phyloP scores from a whole-genome alignment of 2,888 invertebrate genomes.

The Cryptophagus acutangulus region DNA sequence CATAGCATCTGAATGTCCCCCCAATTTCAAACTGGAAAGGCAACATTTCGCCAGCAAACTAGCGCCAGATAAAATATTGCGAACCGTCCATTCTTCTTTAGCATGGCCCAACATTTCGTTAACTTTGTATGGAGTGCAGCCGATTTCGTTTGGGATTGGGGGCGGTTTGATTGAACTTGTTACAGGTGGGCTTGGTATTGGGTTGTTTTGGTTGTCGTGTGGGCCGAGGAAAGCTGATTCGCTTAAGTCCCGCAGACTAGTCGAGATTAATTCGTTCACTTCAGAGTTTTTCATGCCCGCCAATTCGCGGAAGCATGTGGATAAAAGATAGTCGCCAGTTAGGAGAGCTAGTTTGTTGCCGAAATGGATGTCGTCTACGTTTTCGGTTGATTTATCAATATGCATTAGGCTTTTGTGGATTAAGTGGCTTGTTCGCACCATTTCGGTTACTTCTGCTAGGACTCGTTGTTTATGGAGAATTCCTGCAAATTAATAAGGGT shows the following conservation, averaged over 20 bases:
- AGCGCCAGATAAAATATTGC: slow-evolving; percentile 61
- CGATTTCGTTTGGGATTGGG: slow-evolving; percentile 29
- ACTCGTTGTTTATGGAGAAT: slow-evolving; percentile 81
- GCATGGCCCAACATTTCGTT: slow-evolving; percentile 53
- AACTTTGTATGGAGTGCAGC: slow-evolving; percentile 32
- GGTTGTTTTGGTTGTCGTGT: slow-evolving; percentile 76
- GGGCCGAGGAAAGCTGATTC: slow-evolving; percentile 84
- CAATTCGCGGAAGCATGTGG: slow-evolving; percentile 81
- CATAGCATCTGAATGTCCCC: slow-evolving; percentile 66
- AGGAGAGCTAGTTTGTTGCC: slow-evolving; percentile 92
- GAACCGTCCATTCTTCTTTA: slow-evolving; percentile 71
- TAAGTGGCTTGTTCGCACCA: slow-evolving; percentile 86
- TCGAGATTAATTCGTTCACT: slow-evolving; percentile 81
- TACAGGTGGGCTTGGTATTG: slow-evolving; percentile 64
- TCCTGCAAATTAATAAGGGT: slow-evolving; percentile 25
- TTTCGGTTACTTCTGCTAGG: slow-evolving; percentile 89
- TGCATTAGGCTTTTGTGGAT: slow-evolving; percentile 80
- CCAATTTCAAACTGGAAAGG: slow-evolving; percentile 74
- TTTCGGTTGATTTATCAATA: slow-evolving; percentile 54
- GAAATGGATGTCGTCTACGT: slow-evolving; percentile 72
- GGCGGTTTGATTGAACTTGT: slow-evolving; percentile 21
- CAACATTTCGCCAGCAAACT: slow-evolving; percentile 73
- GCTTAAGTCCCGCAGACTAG: slow-evolving; percentile 78
- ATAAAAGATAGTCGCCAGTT: slow-evolving; percentile 82
- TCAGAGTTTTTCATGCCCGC: slow-evolving; percentile 73